Evolutionary conservation across 2,113 vertebrate genomes (phyloP).

Genomic region (Microtus richardsoni): DNA sequence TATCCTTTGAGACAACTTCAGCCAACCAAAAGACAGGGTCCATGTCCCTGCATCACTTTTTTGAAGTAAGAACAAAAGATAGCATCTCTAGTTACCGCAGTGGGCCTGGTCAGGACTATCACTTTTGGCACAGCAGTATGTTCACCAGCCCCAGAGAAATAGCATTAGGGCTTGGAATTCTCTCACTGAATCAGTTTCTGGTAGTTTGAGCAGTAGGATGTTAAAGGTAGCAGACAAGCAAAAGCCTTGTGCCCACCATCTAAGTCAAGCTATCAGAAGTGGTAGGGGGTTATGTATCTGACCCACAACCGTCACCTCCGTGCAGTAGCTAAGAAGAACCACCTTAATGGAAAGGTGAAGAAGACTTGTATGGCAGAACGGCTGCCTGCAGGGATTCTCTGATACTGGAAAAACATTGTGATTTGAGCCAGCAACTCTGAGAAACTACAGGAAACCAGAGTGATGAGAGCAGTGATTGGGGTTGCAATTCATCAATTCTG

Average conservation of each 20-base stretch:
- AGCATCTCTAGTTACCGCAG: constrained; percentile 81
- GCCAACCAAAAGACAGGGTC: constrained; percentile 33
- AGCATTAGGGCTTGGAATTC: neutral
- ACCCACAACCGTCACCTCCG: too few relatives aligned
- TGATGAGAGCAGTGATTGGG: neutral
- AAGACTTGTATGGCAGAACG: constrained; percentile 42
- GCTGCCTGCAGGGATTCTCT: constrained; percentile 16
- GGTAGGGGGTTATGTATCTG: neutral
- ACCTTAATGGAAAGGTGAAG: neutral
- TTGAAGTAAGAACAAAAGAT: constrained; percentile 85
- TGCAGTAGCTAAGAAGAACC: too few relatives aligned
- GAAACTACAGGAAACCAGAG: neutral
- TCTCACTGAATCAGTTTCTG: neutral
- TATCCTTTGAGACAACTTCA: neutral
- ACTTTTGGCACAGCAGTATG: neutral
- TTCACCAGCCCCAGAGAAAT: neutral
- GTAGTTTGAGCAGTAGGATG: neutral
- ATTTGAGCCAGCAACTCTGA: neutral
- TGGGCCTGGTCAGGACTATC: too few relatives aligned
- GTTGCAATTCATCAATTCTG: neutral
- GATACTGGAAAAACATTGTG: neutral
- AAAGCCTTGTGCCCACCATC: neutral
- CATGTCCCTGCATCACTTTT: constrained; percentile 83
- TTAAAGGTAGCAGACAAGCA: neutral
- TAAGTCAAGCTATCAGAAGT: neutral